Percentiles rank a stretch among this genome's conserved stretches.
Evolutionary conservation across 2,888 invertebrate species (phyloP).

Genomic region (Aphrophora alni): DNA sequence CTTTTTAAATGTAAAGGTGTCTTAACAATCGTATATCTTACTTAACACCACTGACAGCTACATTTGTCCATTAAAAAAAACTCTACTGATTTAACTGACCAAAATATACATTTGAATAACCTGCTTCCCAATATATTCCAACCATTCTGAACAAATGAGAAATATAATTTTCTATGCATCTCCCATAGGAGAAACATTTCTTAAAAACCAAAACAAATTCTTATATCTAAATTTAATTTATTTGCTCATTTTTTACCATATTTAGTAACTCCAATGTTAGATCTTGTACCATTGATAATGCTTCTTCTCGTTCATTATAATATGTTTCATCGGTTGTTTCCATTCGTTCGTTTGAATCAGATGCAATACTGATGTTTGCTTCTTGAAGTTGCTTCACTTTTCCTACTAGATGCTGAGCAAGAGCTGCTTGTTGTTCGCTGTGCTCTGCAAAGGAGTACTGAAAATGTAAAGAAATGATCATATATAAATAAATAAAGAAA

Average conservation of each 20-base stretch:
- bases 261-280: conserved; percentile 57
- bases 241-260: conserved; percentile 54
- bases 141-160: no score
- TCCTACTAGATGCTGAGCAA: conserved; percentile 56
- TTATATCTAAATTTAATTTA: no score
- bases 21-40: no score
- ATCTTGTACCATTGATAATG: conserved; percentile 55
- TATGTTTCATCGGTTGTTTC: conserved; percentile 47
- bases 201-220: no score
- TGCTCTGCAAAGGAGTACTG: conserved; percentile 46
- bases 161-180: no score
- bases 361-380: conserved; percentile 52
- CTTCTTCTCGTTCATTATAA: conserved; percentile 53
- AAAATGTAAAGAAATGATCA: conserved; percentile 3
- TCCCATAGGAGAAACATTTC: no score
- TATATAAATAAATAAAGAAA: not conserved
- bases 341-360: conserved; percentile 19
- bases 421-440: conserved; percentile 56
- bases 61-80: no score
- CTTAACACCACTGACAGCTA: no score
- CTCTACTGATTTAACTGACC: no score
- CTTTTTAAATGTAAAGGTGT: no score
- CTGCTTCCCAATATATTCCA: no score
- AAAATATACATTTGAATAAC: no score
- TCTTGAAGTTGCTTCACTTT: conserved; percentile 58